phyloP scores from a whole-genome alignment of 2,113 vertebrate species.

The Nycticryphes semicollaris region DNA sequence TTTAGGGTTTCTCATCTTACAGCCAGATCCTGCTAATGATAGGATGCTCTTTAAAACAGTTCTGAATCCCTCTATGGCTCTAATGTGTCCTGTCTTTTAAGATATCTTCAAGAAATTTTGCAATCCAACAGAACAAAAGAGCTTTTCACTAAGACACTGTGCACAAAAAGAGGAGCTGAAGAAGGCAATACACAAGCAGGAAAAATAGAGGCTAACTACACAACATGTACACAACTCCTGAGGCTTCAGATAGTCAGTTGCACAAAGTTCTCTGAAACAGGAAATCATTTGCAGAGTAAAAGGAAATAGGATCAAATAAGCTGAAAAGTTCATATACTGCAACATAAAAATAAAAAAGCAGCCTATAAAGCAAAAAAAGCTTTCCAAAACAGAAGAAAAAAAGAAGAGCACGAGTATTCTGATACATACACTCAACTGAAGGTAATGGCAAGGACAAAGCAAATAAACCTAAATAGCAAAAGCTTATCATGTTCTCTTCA shows the following conservation, averaged over 20 bases:
- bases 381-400: background rate
- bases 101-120: background rate
- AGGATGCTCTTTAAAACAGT: background rate
- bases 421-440: background rate
- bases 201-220: background rate
- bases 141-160: background rate
- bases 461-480: background rate
- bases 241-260: background rate
- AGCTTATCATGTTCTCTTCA: background rate
- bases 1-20: background rate
- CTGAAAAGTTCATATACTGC: rapidly evolving
- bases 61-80: background rate
- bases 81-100: background rate
- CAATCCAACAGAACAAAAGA: background rate
- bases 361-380: background rate
- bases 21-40: background rate
- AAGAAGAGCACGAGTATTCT: background rate
- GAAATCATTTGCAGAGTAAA: background rate
- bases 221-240: background rate
- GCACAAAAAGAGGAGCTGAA: background rate
- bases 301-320: background rate
- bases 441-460: background rate
- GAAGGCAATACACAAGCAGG: background rate
- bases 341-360: background rate
- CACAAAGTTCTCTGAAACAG: background rate